Evolutionary conservation across 2,113 vertebrate genomes (phyloP).

Genomic region (Bagarius yarrelli): DNA sequence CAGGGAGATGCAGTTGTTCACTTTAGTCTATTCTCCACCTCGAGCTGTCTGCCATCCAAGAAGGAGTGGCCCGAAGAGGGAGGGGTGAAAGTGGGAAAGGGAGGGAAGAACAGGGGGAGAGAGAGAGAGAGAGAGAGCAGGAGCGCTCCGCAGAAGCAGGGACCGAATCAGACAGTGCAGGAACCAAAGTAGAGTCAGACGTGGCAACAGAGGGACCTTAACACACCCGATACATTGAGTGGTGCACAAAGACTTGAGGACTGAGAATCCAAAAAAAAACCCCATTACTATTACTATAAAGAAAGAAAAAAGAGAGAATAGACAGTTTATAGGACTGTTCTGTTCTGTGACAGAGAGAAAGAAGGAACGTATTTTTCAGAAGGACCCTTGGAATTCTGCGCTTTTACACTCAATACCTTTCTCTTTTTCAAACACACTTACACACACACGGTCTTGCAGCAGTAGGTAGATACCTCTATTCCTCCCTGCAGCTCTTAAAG

Average conservation of each 20-base stretch:
- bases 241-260: slow-evolving; percentile 51
- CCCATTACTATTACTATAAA: neutral
- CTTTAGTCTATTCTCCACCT: slow-evolving; percentile 53
- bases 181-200: slow-evolving; percentile 50
- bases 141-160: slow-evolving; percentile 41
- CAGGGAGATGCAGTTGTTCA: slow-evolving; percentile 33
- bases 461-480: slow-evolving; percentile 33
- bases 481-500: slow-evolving; percentile 12
- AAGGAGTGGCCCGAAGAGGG: slow-evolving; percentile 55
- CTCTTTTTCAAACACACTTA: slow-evolving; percentile 2
- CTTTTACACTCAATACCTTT: slow-evolving; percentile 2
- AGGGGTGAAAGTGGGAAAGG: slow-evolving; percentile 41
- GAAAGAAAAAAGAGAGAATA: neutral
- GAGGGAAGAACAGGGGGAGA: slow-evolving; percentile 24
- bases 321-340: slow-evolving; percentile 8
- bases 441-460: slow-evolving; percentile 10
- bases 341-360: slow-evolving; percentile 43
- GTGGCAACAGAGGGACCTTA: slow-evolving; percentile 43
- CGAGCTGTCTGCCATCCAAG: slow-evolving; percentile 42
- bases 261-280: slow-evolving; percentile 2
- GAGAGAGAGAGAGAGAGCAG: slow-evolving; percentile 34
- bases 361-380: slow-evolving; percentile 16
- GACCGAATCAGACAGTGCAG: slow-evolving; percentile 29
- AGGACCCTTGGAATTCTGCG: slow-evolving; percentile 32
- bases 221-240: neutral